Base-by-base conservation (phyloP, 2,113 vertebrate species). In the Microtus richardsoni region DNA sequence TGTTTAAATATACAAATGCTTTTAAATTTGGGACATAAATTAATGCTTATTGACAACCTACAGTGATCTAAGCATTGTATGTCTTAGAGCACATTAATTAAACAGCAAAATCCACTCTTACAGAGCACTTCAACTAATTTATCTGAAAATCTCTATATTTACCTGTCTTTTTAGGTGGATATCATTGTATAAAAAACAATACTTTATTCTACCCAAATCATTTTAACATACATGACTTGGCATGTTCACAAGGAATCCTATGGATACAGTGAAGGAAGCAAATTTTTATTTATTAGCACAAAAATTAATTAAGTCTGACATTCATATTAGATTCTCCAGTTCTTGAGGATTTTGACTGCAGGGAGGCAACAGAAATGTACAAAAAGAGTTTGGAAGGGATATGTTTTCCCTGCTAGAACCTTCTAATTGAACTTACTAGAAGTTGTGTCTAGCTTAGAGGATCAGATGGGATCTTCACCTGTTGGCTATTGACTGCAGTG, bases 261-360 rank as follows among this genome's bases (percentile, higher is more conserved):
- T 17, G 2, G 26, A 70, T 9, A 12, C 0, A 3, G 4, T 39
- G 6, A 0, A 39, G 8, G 24, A 39, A 28, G 11, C 4, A 28
- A 71, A 4, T 60, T 58, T 21, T 62, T 49, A 36, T 30, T 91
- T 78, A n/a, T 6, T 74, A 62, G 24, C 9, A 47, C 10, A 62
- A 41, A 8, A 54, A 44, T 73, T 78, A 73, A 33, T 7, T 21
- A 83, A 12, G 1, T 68, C 7, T 79, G 11, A 3, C 33, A 78
- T 36, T 21, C 14, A 12, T 36, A 74, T 92, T 41, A 89, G 41
- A 30, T 11, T 93, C 79, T 68, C 21, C 14, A 78, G 21, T 4
- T 91, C 49, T 75, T 79, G 8, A 62, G 58, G 26, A 70, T 70
- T 91, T 88, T 52, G 28, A 12, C 33, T 7, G 49, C 9, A 49